These are phyloP conservation scores for Drosophila longiperda DNA, from an alignment of 2,888 invertebrate species.

Conservation along the genomic window DNA sequence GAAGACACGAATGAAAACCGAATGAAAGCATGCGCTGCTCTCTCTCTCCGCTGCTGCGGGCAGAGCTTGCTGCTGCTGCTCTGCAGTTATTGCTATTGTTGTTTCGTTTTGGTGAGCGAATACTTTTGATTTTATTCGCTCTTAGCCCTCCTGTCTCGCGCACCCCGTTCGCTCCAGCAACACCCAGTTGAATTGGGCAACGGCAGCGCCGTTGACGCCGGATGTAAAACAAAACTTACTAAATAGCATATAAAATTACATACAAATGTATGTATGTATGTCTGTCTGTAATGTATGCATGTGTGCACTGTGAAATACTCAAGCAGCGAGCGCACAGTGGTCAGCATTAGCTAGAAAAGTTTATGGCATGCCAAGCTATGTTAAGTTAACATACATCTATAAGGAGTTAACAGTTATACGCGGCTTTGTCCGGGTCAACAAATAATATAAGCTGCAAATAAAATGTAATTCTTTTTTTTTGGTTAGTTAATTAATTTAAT, in stretches of 20 bases:
- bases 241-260: slow-evolving; percentile 70
- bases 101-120: slow-evolving; percentile 44
- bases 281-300: slow-evolving; percentile 1
- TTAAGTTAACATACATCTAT: neutral
- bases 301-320: slow-evolving; percentile 58
- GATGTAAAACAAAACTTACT: slow-evolving; percentile 80
- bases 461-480: neutral
- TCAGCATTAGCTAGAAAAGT: slow-evolving; percentile 7
- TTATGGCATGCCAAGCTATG: neutral
- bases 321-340: slow-evolving; percentile 57
- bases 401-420: neutral
- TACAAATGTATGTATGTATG: slow-evolving; percentile 3
- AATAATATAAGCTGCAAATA: neutral
- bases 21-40: slow-evolving; percentile 70
- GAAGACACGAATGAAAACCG: slow-evolving; percentile 39
- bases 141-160: slow-evolving; percentile 17
- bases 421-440: neutral
- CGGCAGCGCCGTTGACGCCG: slow-evolving; percentile 72
- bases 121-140: slow-evolving; percentile 76
- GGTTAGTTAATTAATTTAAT: neutral
- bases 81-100: slow-evolving; percentile 21
- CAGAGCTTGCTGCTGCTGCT: slow-evolving; percentile 11
- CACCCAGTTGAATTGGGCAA: slow-evolving; percentile 73
- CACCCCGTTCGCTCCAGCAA: slow-evolving; percentile 2
- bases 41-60: slow-evolving; percentile 13